Evolutionary conservation across 2,888 invertebrate species (phyloP).

Genomic region (Autographa gamma): DNA sequence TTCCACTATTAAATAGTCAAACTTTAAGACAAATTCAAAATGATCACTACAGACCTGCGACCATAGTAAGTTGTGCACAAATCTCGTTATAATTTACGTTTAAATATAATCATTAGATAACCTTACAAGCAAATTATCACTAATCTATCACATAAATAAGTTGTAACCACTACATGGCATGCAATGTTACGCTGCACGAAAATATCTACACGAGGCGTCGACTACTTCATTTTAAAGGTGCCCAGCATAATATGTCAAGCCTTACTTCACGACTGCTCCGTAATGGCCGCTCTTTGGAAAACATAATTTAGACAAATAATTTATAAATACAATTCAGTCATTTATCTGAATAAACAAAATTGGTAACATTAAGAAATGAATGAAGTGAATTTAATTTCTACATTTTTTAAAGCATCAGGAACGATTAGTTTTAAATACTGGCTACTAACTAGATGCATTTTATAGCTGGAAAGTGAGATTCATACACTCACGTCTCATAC

Average conservation of each 20-base stretch:
- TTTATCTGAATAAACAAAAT: conserved; percentile 14
- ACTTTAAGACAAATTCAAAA: conserved; percentile 30
- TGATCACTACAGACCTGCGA: conserved; percentile 28
- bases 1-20: conserved; percentile 44
- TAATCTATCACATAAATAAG: conserved; percentile 74
- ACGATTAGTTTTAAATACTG: conserved; percentile 55
- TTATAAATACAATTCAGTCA: conserved; percentile 61
- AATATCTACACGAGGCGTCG: conserved; percentile 14
- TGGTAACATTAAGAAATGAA: conserved; percentile 21
- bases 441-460: conserved; percentile 25
- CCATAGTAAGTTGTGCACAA: conserved; percentile 34
- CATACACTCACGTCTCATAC: conserved; percentile 15
- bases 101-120: conserved; percentile 39
- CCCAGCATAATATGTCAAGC: conserved; percentile 20
- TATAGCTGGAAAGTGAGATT: conserved; percentile 23
- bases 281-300: conserved; percentile 27
- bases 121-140: conserved; percentile 62
- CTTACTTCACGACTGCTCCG: conserved; percentile 28
- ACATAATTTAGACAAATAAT: conserved; percentile 57
- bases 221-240: background rate
- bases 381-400: conserved; percentile 21
- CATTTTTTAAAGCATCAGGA: conserved; percentile 40
- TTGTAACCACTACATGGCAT: conserved; percentile 39
- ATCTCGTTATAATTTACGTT: conserved; percentile 37
- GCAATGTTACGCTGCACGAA: conserved; percentile 33